These are phyloP conservation scores for Deilephila elpenor DNA, from an alignment of 2,888 invertebrate genomes.

Conservation along the genomic window DNA sequence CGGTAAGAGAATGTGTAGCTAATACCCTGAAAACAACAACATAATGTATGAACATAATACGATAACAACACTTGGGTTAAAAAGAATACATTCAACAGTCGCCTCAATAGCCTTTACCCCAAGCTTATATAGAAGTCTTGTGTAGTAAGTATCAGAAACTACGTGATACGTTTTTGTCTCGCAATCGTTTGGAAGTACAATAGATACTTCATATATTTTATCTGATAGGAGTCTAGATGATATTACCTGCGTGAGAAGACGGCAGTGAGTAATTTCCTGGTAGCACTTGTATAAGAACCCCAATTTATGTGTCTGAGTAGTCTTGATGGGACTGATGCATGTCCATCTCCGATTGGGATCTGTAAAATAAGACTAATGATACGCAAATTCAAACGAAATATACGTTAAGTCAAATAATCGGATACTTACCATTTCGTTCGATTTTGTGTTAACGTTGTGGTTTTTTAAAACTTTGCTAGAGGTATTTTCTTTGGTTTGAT, in stretches of 20 bases:
- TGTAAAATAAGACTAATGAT: conserved; percentile 34
- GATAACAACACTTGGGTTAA: neutral
- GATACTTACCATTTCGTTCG: conserved; percentile 41
- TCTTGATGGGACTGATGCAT: conserved; percentile 53
- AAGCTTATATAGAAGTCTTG: no score
- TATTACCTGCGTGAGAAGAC: conserved; percentile 74
- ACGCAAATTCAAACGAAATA: neutral
- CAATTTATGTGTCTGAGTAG: conserved; percentile 75
- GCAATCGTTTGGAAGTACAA: no score
- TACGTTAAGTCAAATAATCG: neutral
- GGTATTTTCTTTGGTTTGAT: conserved; percentile 34
- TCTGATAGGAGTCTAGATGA: no score
- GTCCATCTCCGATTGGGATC: conserved; percentile 59
- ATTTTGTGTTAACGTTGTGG: conserved; percentile 37
- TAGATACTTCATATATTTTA: no score
- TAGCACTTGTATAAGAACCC: conserved; percentile 78
- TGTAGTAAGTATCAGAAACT: no score
- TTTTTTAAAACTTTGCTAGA: conserved; percentile 38
- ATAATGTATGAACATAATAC: neutral
- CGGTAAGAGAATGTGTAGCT: conserved; percentile 83
- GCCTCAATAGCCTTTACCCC: no score
- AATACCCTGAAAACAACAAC: conserved; percentile 62
- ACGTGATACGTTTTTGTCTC: no score
- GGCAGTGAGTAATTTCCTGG: conserved; percentile 76
- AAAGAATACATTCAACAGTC: neutral